phyloP scores from a whole-genome alignment of 2,113 vertebrate species.

The Pavo muticus region DNA sequence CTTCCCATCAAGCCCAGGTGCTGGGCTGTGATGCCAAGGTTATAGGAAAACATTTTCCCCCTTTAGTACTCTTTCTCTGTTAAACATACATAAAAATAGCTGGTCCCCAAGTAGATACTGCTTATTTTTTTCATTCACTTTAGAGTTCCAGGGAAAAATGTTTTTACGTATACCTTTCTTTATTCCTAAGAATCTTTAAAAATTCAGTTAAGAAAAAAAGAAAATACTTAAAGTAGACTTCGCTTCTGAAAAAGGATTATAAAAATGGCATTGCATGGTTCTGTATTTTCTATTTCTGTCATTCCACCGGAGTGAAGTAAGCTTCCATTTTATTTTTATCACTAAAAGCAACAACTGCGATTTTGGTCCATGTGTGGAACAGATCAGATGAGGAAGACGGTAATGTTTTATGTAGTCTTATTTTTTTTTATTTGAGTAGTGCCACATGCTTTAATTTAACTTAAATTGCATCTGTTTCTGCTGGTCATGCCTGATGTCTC shows the following conservation, averaged over 20 bases:
- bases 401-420: constrained; percentile 12
- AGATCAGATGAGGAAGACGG: background rate
- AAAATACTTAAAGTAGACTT: background rate
- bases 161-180: background rate
- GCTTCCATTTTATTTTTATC: constrained; percentile 47
- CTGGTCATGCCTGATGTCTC: constrained; percentile 48
- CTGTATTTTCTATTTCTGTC: constrained; percentile 31
- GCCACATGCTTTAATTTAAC: background rate
- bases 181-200: constrained; percentile 28
- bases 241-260: background rate
- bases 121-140: constrained; percentile 24
- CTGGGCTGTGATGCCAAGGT: background rate
- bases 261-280: background rate
- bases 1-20: background rate
- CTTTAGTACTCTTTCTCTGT: background rate
- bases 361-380: background rate
- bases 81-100: background rate
- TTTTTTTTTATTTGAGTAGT: background rate
- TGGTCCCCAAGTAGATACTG: constrained; percentile 3
- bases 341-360: constrained; percentile 29
- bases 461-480: constrained; percentile 55
- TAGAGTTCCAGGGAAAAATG: background rate
- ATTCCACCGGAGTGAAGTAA: background rate
- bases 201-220: background rate
- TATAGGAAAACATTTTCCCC: background rate